Percentiles rank a stretch among this genome's conserved stretches.
Conservation (phyloP, 2,888 invertebrate species). For the Lapara coniferarum region DNA sequence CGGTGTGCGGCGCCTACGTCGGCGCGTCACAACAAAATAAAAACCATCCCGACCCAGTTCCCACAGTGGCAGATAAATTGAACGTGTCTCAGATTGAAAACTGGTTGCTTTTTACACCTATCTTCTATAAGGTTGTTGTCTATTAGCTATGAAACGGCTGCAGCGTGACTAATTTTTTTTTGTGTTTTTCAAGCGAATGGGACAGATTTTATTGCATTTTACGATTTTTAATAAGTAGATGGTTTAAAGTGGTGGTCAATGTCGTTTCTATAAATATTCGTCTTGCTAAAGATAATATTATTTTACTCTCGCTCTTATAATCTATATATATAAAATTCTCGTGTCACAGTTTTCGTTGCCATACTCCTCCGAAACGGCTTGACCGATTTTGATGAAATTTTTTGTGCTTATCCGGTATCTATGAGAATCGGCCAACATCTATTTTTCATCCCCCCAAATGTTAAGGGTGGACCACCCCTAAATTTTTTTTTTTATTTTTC, state of each 20-base stretch:
- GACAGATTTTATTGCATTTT: too few species aligned
- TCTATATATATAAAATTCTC: too few species aligned
- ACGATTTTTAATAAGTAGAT: too few species aligned
- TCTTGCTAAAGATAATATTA: background rate
- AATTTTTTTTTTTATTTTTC: too few species aligned
- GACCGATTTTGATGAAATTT: too few species aligned
- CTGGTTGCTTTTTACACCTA: constrained; percentile 30
- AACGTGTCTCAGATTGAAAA: constrained; percentile 30
- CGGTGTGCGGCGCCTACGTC: constrained; percentile 63
- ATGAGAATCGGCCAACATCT: too few species aligned
- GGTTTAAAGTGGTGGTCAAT: too few species aligned
- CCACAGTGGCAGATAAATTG: constrained; percentile 63
- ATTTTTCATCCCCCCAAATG: too few species aligned
- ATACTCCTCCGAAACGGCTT: too few species aligned
- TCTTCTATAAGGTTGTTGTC: constrained; percentile 20
- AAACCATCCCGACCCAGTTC: constrained; percentile 70
- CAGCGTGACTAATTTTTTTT: background rate
- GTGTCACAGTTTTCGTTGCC: too few species aligned
- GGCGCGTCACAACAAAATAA: constrained; percentile 69
- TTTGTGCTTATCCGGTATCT: too few species aligned
- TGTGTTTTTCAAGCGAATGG: background rate
- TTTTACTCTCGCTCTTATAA: background rate
- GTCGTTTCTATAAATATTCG: background rate
- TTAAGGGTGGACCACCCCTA: too few species aligned
- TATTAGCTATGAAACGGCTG: background rate